These are phyloP conservation scores for Perognathus longimembris DNA, from an alignment of 2,113 vertebrate genomes.

Conservation along the genomic window DNA sequence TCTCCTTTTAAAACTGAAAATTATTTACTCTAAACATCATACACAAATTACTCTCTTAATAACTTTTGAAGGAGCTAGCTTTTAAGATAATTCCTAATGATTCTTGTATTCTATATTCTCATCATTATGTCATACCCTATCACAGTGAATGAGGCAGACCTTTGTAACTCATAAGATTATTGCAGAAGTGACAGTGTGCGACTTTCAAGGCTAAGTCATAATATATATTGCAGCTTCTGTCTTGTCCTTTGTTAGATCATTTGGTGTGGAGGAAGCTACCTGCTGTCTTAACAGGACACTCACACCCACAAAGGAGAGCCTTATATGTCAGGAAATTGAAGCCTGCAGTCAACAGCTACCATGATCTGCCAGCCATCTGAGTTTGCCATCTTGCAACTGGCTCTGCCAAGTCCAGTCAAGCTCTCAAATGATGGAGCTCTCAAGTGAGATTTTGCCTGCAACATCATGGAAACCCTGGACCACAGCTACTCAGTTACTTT, in stretches of 20 bases:
- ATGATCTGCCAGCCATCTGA: not conserved
- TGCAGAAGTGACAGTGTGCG: not conserved
- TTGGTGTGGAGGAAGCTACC: not conserved
- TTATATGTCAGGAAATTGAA: not conserved
- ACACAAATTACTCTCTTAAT: conserved; percentile 13
- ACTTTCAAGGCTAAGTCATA: not conserved
- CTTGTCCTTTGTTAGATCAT: not conserved
- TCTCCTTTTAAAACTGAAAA: not conserved
- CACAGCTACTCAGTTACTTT: not conserved
- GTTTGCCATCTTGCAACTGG: not conserved
- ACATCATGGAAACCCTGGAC: not conserved
- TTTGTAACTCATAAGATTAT: not conserved
- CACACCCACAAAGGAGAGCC: not conserved
- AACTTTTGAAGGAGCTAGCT: not conserved
- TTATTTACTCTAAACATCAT: conserved; percentile 28
- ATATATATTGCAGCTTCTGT: not conserved
- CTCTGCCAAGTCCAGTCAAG: not conserved
- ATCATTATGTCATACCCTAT: not conserved
- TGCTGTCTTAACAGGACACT: not conserved
- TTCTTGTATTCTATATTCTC: not conserved
- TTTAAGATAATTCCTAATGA: not conserved
- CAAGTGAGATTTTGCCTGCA: not conserved
- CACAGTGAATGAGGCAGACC: not conserved
- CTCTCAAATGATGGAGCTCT: not conserved
- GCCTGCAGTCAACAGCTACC: not conserved